A percentile compares a stretch with the other conserved stretches of the same genome.
phyloP scores from a whole-genome alignment of 2,113 vertebrate species.

The Cervus canadensis region DNA sequence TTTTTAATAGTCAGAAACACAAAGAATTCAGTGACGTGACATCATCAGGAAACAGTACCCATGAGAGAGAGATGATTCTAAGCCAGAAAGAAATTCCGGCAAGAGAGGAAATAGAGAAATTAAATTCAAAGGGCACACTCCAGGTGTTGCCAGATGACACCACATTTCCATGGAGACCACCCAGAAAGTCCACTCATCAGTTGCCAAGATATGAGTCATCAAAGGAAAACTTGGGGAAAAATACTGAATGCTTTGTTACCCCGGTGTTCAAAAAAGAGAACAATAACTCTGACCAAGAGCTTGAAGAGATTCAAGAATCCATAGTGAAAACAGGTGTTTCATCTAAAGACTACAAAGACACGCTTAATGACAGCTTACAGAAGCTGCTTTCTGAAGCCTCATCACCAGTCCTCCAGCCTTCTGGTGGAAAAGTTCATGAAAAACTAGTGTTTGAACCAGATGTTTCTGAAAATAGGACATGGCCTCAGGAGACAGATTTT shows the following conservation, averaged over 20 bases:
- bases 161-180: constrained; percentile 17
- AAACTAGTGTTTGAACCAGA: constrained; percentile 54
- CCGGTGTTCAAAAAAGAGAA: constrained; percentile 42
- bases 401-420: not conserved
- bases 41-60: constrained; percentile 47
- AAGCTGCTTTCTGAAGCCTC: constrained; percentile 42
- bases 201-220: constrained; percentile 68
- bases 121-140: constrained; percentile 68
- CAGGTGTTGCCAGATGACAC: constrained; percentile 76
- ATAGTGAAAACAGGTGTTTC: constrained; percentile 53
- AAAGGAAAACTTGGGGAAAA: constrained; percentile 59
- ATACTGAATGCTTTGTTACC: not conserved
- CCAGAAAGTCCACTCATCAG: constrained; percentile 23
- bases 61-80: not conserved
- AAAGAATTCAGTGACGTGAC: constrained; percentile 53
- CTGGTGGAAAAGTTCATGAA: constrained; percentile 64
- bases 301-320: constrained; percentile 57
- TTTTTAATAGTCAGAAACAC: constrained; percentile 50
- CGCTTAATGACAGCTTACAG: constrained; percentile 60
- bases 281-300: constrained; percentile 29
- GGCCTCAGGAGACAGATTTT: constrained; percentile 10
- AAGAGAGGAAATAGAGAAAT: constrained; percentile 55
- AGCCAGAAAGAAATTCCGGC: not conserved
- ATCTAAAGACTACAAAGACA: constrained; percentile 56
- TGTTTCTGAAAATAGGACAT: constrained; percentile 40